Base-by-base conservation (phyloP, 2,113 vertebrate genomes). In the Lepus americanus region DNA sequence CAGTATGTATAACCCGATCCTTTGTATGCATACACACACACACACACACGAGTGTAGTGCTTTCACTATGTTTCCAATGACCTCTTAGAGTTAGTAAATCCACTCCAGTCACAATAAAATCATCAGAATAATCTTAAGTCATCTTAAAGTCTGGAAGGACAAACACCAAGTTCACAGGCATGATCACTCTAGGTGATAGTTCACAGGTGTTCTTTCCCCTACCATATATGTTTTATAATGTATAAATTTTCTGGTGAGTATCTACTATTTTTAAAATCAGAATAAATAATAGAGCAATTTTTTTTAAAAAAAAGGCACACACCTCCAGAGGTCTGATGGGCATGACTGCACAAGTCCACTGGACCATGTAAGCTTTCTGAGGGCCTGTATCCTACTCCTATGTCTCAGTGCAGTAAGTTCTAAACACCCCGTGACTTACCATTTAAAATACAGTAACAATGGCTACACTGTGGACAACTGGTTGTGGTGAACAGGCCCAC, bases 81-180 rank as follows among this genome's bases (percentile, higher is more conserved):
- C 51, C 39, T 80, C 64, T 49, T 33, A 10, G 2, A n/a, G 25
- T 3, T 64, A 12, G 64, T 64, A 81, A 69, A 27, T 61, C 53
- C 53, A 66, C 84, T 85, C 23, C 59, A 25, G 14, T 33, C 29
- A 77, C 72, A 72, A 36, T 67, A 82, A 44, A 25, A n/a, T 22
- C 29, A 84, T 23, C 59, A 80, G 16, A 8, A 12, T 61, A 53
- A 59, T 36, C 53, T 61, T 7, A 64, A 64, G 25, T 66, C 44
- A 64, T 53, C 78, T 89, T 53, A 89, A 89, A 55, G 69, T 84
- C n/a, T 77, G 73, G 64, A 49, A 78, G 49, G 33, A 85, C 39
- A 76, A 12, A 66, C 19, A 36, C 5, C 61, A 77, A 55, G 44
- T 27, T 39, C 25, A 49, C 66, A n/a, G 67, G 13, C 25, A 55